Conservation (phyloP, 2,888 invertebrate genomes). For the Melanophora roralis region DNA sequence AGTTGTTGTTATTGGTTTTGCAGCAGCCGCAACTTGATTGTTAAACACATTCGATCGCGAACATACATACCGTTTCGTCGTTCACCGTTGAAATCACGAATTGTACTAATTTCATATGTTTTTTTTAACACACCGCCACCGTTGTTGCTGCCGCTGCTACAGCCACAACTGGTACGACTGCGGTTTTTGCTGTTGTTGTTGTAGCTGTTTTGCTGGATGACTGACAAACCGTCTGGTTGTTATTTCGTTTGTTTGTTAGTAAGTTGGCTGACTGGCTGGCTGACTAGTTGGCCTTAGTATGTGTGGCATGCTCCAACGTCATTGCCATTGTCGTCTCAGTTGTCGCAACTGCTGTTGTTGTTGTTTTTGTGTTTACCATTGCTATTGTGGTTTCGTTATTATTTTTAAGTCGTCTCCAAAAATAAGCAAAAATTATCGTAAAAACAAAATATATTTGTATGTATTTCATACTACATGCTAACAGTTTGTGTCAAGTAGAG, state of each 20-base stretch:
- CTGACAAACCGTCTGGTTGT: slow-evolving; percentile 25
- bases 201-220: slow-evolving; percentile 28
- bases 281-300: slow-evolving; percentile 55
- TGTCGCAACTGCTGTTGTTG: slow-evolving; percentile 39
- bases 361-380: slow-evolving; percentile 45
- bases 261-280: slow-evolving; percentile 30
- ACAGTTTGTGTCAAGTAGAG: slow-evolving; percentile 47
- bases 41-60: slow-evolving; percentile 63
- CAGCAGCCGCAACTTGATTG: slow-evolving; percentile 63
- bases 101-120: slow-evolving; percentile 77
- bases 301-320: slow-evolving; percentile 63
- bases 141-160: slow-evolving; percentile 61
- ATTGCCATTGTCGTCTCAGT: slow-evolving; percentile 59
- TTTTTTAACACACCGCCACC: slow-evolving; percentile 64
- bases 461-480: slow-evolving; percentile 25
- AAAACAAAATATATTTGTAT: slow-evolving; percentile 18
- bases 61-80: slow-evolving; percentile 71
- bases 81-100: slow-evolving; percentile 78
- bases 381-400: slow-evolving; percentile 38
- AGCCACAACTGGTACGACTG: slow-evolving; percentile 50
- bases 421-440: slow-evolving; percentile 18
- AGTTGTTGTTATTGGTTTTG: slow-evolving; percentile 61
- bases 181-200: slow-evolving; percentile 23
- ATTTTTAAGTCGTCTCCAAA: slow-evolving; percentile 59
- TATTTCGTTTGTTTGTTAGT: slow-evolving; percentile 18